Conservation (phyloP, 2,797 vertebrate species). For the Acrocephalus scirpaceus region DNA sequence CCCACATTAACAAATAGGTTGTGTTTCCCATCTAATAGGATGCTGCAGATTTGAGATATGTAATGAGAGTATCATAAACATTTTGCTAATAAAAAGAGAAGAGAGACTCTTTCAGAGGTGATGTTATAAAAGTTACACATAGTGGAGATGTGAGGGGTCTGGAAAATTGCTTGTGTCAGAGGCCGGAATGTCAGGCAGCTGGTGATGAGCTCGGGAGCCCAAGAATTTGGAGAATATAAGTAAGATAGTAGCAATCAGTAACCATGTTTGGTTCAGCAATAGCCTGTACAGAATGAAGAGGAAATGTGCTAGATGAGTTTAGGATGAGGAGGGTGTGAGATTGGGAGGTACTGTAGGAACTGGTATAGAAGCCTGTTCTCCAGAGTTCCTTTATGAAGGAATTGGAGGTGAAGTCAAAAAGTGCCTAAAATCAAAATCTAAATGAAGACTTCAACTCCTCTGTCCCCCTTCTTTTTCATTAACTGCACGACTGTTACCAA, state of each 20-base stretch:
- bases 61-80: not conserved
- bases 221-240: not conserved
- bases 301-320: not conserved
- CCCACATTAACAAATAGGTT: not conserved
- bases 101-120: not conserved
- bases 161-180: not conserved
- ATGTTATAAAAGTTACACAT: not conserved
- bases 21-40: not conserved
- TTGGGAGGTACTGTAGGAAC: not conserved
- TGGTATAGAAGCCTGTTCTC: not conserved
- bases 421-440: not conserved
- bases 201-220: not conserved
- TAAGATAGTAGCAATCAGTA: not conserved
- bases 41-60: not conserved
- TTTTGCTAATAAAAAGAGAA: not conserved
- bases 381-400: not conserved
- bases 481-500: not conserved
- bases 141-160: not conserved
- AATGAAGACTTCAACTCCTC: not conserved
- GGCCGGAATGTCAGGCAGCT: not conserved
- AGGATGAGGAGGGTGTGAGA: not conserved
- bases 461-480: not conserved
- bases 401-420: not conserved
- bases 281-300: not conserved
- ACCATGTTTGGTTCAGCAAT: not conserved